Conservation (phyloP, 2,113 vertebrate species). For the Gnathonemus echidnorhynchus region DNA sequence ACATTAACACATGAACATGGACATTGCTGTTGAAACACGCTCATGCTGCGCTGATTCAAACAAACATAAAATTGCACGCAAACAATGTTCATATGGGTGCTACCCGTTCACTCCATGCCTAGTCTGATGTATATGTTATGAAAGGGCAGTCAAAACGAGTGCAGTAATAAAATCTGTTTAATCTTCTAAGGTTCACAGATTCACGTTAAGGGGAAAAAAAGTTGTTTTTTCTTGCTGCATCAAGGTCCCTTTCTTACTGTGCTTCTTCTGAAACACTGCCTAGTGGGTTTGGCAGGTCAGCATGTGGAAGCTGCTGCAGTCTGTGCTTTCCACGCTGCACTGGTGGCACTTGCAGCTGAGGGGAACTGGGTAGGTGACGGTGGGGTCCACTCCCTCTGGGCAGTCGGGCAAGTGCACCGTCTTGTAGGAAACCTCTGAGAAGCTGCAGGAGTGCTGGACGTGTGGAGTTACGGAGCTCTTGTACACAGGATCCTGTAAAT, state of each 20-base stretch:
- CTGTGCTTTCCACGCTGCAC: constrained; percentile 63
- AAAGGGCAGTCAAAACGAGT: background rate
- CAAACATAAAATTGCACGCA: background rate
- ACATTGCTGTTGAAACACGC: background rate
- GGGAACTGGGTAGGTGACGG: constrained; percentile 73
- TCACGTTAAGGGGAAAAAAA: background rate
- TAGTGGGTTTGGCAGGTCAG: constrained; percentile 63
- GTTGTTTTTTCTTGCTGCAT: background rate
- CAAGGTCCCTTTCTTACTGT: background rate
- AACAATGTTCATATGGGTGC: background rate
- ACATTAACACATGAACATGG: background rate
- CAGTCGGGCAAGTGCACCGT: constrained; percentile 72
- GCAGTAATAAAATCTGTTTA: constrained; percentile 9
- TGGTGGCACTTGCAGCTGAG: constrained; percentile 67
- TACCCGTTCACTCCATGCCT: background rate
- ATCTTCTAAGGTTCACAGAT: background rate
- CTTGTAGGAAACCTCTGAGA: constrained; percentile 73
- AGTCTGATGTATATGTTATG: background rate
- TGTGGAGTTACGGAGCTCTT: constrained; percentile 43
- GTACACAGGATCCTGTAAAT: constrained; percentile 64
- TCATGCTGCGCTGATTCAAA: background rate
- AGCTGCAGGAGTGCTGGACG: constrained; percentile 67
- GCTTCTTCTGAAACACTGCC: background rate
- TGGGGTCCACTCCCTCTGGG: constrained; percentile 50
- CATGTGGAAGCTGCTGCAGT: constrained; percentile 64